Percentiles rank a stretch among this genome's conserved stretches.
These are phyloP conservation scores for Bradypus variegatus DNA, from an alignment of 2,797 vertebrate species.

Conservation along the genomic window DNA sequence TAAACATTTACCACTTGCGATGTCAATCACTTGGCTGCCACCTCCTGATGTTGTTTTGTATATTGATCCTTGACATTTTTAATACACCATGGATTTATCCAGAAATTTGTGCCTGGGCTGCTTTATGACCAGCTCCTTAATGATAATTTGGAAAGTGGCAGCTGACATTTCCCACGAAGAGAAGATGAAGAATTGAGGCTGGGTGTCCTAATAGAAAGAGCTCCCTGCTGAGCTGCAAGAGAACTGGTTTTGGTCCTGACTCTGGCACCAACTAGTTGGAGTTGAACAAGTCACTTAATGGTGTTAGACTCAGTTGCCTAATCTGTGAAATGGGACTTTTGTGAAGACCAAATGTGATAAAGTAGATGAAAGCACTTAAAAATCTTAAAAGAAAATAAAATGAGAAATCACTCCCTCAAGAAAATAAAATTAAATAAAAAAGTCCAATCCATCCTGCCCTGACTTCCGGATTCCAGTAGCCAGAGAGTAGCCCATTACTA, in stretches of 20 bases:
- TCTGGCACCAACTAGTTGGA: background rate
- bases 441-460: background rate
- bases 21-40: background rate
- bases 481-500: background rate
- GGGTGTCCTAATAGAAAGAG: accelerated
- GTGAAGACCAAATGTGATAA: background rate
- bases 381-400: background rate
- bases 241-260: background rate
- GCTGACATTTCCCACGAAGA: background rate
- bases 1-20: background rate
- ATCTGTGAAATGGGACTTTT: background rate
- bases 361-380: background rate
- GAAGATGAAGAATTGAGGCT: background rate
- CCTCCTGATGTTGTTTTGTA: background rate
- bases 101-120: background rate
- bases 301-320: background rate
- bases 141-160: background rate
- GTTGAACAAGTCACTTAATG: background rate
- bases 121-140: background rate
- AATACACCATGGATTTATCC: background rate
- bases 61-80: background rate
- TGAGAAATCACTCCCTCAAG: background rate
- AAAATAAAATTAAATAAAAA: background rate
- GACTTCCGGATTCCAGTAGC: background rate
- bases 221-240: background rate